Base-by-base conservation (phyloP, 2,888 invertebrate species). In the Noctua pronuba region DNA sequence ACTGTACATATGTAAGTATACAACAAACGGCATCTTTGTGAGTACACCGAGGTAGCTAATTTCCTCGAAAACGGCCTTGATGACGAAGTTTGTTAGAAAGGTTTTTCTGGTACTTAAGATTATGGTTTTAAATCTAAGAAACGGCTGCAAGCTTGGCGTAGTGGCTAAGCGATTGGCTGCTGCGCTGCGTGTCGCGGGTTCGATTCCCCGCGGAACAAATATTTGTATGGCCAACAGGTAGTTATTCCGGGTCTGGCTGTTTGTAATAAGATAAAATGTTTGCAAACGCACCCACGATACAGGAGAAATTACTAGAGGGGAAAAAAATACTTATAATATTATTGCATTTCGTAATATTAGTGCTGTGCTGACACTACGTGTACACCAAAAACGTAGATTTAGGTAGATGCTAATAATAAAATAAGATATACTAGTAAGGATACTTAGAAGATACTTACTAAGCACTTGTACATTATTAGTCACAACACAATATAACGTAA, bases 1-100 rank as follows among this genome's bases (percentile, higher is more conserved):
- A 49, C 41, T 62, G 35, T 62, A 82, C 31, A 55, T 73, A 46
- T 38, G 52, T 58, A 49, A 68, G 24, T 77, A 58, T 21, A 70
- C 44, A 44, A 80, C 38, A 49, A 28, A n/a, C 31, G 11, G 8
- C 21, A n/a, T 67, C 28, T 58, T 66, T 35, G 41, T 28, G 28
- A 66, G 49, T 49, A 60, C 8, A 4, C 8, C n/a, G 52, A 66
- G 58, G 66, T n/a, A 52, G 58, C 58, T 35, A 52, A 44, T 44
- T 66, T 66, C 35, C 28, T 77, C 28, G 8, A 77, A 58, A 76
- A 65, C 5, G 1, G 35, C 31, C 49, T 18, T 66, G 58, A 31
- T 49, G 28, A 41, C 0, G 60, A 49, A 6, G 13, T n/a, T 58
- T 41, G 8, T 60, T 31, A 16, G 13, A 35, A n/a, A 38, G 24